These are phyloP conservation scores for Spisula solida DNA, from an alignment of 2,888 invertebrate species.

Conservation along the genomic window DNA sequence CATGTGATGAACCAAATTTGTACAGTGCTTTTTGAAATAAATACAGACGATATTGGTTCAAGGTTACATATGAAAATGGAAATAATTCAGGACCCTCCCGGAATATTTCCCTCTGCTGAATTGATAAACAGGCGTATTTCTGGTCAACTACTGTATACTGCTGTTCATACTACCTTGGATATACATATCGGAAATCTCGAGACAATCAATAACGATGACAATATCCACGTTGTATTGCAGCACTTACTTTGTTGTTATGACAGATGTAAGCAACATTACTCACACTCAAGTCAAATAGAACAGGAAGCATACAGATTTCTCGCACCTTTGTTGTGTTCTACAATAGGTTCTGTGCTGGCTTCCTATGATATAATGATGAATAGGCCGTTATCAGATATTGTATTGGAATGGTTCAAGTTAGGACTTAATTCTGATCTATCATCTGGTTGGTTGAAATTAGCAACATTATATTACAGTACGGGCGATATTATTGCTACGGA, in stretches of 20 bases:
- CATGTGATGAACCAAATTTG: constrained; percentile 15
- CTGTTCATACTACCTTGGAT: background rate
- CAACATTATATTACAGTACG: background rate
- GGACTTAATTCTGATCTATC: constrained; percentile 1
- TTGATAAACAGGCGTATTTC: background rate
- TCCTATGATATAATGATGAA: too few relatives aligned
- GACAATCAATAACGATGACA: background rate
- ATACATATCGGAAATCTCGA: background rate
- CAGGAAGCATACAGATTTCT: background rate
- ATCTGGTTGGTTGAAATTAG: too few relatives aligned
- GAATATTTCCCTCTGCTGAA: background rate
- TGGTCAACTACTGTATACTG: background rate
- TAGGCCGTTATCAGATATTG: background rate
- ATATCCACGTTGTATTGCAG: background rate
- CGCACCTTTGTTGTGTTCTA: background rate
- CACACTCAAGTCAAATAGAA: background rate
- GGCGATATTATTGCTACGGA: background rate
- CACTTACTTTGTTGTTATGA: background rate
- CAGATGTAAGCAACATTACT: background rate
- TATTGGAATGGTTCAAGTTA: background rate
- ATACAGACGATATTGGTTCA: background rate
- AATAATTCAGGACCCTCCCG: background rate
- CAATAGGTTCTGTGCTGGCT: too few relatives aligned
- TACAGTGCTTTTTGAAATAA: background rate
- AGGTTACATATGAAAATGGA: background rate